Percentiles rank a stretch among this genome's conserved stretches.
Evolutionary conservation across 2,113 vertebrate species (phyloP).

Genomic region (Monarcha castaneiventris): DNA sequence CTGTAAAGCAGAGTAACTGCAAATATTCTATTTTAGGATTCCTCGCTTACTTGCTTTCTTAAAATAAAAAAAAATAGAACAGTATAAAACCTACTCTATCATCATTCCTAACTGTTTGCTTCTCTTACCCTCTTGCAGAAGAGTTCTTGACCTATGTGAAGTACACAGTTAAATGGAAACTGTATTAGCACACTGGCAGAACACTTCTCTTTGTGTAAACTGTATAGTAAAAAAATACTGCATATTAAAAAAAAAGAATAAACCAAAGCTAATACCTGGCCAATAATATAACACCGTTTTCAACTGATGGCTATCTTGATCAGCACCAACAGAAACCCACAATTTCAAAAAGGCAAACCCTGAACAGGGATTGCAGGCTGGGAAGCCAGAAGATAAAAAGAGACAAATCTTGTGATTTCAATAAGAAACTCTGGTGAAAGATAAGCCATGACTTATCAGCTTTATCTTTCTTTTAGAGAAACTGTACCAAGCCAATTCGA

Average conservation of each 20-base stretch:
- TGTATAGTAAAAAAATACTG: neutral
- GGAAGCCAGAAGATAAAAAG: neutral
- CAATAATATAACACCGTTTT: neutral
- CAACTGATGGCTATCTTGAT: neutral
- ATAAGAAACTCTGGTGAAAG: neutral
- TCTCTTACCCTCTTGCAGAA: neutral
- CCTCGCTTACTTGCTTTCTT: neutral
- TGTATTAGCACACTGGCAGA: neutral
- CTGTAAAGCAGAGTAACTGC: neutral
- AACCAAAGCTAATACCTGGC: neutral
- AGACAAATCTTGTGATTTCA: neutral
- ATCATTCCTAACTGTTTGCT: neutral
- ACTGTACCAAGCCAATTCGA: neutral
- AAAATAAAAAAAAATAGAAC: neutral
- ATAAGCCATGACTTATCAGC: neutral
- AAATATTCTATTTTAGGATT: neutral
- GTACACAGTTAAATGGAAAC: neutral
- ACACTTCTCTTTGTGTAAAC: neutral
- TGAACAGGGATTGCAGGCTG: neutral
- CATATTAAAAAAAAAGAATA: neutral
- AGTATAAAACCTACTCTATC: neutral
- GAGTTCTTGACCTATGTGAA: neutral
- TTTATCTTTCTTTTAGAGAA: neutral
- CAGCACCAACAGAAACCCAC: neutral
- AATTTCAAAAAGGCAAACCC: neutral